Evolutionary conservation across 92 coral and sea anemone species (phyloP), one percentile per base, ranked within the genome.

Genomic region (Epizoanthus illoricatus): DNA sequence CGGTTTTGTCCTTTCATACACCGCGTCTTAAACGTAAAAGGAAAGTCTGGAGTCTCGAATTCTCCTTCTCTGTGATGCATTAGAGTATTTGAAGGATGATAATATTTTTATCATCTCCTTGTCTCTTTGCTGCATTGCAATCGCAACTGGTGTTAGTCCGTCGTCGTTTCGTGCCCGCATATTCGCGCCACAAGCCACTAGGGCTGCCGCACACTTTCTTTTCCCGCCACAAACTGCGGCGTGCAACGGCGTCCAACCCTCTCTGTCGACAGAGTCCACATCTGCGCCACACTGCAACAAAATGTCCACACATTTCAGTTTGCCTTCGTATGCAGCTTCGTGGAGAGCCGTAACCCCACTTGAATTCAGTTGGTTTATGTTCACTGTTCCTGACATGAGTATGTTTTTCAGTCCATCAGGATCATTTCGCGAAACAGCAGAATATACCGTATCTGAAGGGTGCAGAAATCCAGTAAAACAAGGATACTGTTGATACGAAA

Each of bases 171-270:
- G 85, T 73, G 89, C 90, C 49, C 88, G 74, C n/a, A 79, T 76
- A 65, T 91, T 86, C 36, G 97, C 97, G 33, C 94, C 97, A 17
- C 79, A 88, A 72, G 87, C 85, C 21, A 93, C 76, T 11, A 93
- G 86, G 15, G 73, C 84, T 21, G 91, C 92, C 0, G 84, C 94
- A 80, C 97, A 93, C 54, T 76, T 85, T 63, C 69, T 73, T 55
- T 89, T 91, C 79, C 90, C 90, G 17, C 97, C 97, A 74, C 97
- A 93, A 33, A 93, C 97, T 15, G 97, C 97, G 0, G 97, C 97
- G 76, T 93, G 97, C 2, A 93, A 80, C 65, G 97, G 97, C 10
- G 92, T 90, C 97, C 97, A 93, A 62, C 97, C 97, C 33, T 93
- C 97, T 6, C 88, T 71, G 72, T 93, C 97, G 8, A 57, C 81